Evolutionary conservation across 2,797 vertebrate genomes (phyloP).

Genomic region (Etheostoma nigrum): DNA sequence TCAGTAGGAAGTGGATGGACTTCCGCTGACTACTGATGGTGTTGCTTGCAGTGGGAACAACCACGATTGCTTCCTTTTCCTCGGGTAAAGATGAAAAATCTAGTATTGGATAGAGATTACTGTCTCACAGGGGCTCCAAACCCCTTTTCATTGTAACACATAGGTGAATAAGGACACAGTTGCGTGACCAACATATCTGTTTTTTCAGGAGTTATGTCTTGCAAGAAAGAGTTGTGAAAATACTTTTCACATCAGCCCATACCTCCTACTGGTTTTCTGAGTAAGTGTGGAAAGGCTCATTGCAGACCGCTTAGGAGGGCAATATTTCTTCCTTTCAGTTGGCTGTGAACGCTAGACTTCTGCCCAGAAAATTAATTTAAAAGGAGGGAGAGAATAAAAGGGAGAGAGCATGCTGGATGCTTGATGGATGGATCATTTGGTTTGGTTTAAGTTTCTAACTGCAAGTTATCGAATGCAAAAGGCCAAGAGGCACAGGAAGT

Average conservation of each 20-base stretch:
- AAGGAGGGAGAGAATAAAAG: background rate
- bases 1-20: slow-evolving; percentile 39
- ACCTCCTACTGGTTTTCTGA: slow-evolving; percentile 64
- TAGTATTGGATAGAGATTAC: background rate
- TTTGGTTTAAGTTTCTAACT: slow-evolving; percentile 21
- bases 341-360: slow-evolving; percentile 28
- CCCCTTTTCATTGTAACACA: slow-evolving; percentile 30
- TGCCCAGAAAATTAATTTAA: slow-evolving; percentile 47
- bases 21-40: slow-evolving; percentile 44
- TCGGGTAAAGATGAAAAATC: background rate
- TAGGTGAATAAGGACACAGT: slow-evolving; percentile 47
- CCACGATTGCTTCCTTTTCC: background rate
- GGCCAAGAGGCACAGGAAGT: background rate
- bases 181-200: slow-evolving; percentile 41
- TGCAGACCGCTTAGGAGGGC: slow-evolving; percentile 66
- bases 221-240: slow-evolving; percentile 62
- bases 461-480: background rate
- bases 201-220: slow-evolving; percentile 46
- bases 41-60: slow-evolving; percentile 57
- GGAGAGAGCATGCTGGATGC: background rate
- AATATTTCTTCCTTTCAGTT: slow-evolving; percentile 60
- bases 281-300: slow-evolving; percentile 71
- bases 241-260: slow-evolving; percentile 41
- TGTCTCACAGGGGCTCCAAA: slow-evolving; percentile 13
- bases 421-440: background rate